Conservation (phyloP, 2,797 vertebrate species). For the Hydrophis major region DNA sequence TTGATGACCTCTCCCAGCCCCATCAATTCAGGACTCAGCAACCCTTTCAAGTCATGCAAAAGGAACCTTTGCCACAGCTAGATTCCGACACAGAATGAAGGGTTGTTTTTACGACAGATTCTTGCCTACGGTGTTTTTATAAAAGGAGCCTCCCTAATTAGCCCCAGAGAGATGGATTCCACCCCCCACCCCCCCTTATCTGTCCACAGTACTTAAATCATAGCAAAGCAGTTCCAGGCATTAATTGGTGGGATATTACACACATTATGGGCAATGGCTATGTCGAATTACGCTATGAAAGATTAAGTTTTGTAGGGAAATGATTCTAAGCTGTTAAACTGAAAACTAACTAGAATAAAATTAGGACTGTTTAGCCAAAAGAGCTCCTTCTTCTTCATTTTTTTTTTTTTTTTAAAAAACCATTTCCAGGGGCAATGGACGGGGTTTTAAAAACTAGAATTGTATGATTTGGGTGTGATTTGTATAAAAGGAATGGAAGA, state of each 20-base stretch:
- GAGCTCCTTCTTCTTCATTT: constrained; percentile 51
- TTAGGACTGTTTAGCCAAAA: constrained; percentile 62
- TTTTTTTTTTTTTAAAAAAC: constrained; percentile 31
- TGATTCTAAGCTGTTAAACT: constrained; percentile 66
- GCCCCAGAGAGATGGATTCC: background rate
- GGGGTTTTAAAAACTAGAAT: background rate
- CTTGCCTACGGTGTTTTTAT: background rate
- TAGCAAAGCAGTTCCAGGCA: constrained; percentile 51
- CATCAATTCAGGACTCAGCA: background rate
- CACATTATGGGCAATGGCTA: constrained; percentile 64
- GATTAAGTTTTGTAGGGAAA: constrained; percentile 64
- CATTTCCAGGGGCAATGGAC: constrained; percentile 37
- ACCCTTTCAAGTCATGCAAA: background rate
- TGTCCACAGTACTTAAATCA: constrained; percentile 56
- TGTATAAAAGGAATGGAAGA: constrained; percentile 37
- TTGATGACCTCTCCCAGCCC: background rate
- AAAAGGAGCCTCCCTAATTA: background rate
- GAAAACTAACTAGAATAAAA: constrained; percentile 67
- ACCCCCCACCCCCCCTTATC: background rate
- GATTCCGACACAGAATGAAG: background rate
- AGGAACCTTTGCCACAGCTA: background rate
- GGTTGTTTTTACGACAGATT: background rate
- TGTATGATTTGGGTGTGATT: constrained; percentile 49
- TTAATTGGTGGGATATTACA: constrained; percentile 68
- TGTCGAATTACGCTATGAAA: constrained; percentile 68